Evolutionary conservation across 2,797 vertebrate species (phyloP), one percentile per base, ranked within the genome.

Genomic region (Oophaga sylvatica): DNA sequence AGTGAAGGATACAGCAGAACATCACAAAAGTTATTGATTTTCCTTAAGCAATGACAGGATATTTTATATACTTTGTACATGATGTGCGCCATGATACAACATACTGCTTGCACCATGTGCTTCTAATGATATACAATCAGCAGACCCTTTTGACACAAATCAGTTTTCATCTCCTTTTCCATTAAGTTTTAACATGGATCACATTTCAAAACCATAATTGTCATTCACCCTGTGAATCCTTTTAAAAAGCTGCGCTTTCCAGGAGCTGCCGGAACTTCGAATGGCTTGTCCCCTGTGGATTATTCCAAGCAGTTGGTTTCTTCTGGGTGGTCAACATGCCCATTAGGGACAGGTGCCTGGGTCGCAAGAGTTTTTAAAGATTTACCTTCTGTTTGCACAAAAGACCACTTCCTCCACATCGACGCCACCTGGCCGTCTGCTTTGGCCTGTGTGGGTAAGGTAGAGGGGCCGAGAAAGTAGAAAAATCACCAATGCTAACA

Each of bases 151-250:
- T 80, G 80, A 86, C n/a, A 56, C 19, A 53, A 59, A 80, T 88
- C 48, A 65, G 29, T 60, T 86, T 89, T 83, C 63, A 84, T 68
- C 57, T 75, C 53, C 80, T 82, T 73, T 57, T 60, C 45, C 80
- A 67, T 89, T 89, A 35, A 19, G 82, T 82, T 89, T 81, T 85
- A 71, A 56, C 84, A 89, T 53, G 67, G 88, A 89, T 89, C 88
- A 83, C 88, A 83, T 89, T 89, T 89, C 88, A 89, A 82, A 78
- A 86, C 84, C 80, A 89, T 87, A 89, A 89, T 83, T 86, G 84
- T 84, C 62, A 60, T 83, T 89, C 84, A 80, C 77, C 83, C 84
- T 82, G 75, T 85, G 84, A 86, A 80, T 89, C 80, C 75, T 86
- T 87, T 89, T 80, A 73, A 85, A 85, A 73, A 81, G 79, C 87